Evolutionary conservation across 2,113 vertebrate genomes (phyloP), one percentile per base, ranked within the genome.

Genomic region (Plestiodon gilberti): DNA sequence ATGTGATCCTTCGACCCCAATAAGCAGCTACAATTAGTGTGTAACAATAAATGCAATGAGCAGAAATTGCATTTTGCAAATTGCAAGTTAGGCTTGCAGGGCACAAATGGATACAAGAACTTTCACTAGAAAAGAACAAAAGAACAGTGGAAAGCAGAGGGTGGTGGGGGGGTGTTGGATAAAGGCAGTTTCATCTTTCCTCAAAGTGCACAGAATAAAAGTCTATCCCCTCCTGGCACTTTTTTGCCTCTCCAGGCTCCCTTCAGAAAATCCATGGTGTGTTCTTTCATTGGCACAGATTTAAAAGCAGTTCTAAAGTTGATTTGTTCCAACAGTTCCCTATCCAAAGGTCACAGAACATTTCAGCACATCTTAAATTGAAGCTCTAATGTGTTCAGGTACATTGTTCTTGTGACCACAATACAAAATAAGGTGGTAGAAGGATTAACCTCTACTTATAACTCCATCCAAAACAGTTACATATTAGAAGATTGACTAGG

Each of bases 21-120:
- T 77, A 18, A 18, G 78, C 64, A 92, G 81, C 81, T 93, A 86
- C 25, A 43, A 86, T 59, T 92, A 86, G 40, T 87, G 67, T 62
- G 38, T 71, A 80, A 86, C 75, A 88, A 89, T 88, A 89, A 73
- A 93, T 89, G 82, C 13, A 91, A 57, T 40, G 87, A 88, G 83
- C 3, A 78, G 23, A 84, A 85, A 84, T 20, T 38, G 78, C n/a
- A 92, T 85, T 82, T 55, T 81, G 69, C 43, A 48, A 48, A 48
- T 48, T 48, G 43, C 43, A 48, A 48, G 35, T 83, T 64, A 94
- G 77, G 74, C 28, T 62, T 79, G 79, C n/a, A 82, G 28, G 48
- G 87, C 11, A 52, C 38, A n/a, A 48, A 57, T 18, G 15, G 65
- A 85, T 76, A 84, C 71, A 77, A 80, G 18, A 86, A 43, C 57